Conservation (phyloP, 2,113 vertebrate genomes). For the Rhinichthys klamathensis region DNA sequence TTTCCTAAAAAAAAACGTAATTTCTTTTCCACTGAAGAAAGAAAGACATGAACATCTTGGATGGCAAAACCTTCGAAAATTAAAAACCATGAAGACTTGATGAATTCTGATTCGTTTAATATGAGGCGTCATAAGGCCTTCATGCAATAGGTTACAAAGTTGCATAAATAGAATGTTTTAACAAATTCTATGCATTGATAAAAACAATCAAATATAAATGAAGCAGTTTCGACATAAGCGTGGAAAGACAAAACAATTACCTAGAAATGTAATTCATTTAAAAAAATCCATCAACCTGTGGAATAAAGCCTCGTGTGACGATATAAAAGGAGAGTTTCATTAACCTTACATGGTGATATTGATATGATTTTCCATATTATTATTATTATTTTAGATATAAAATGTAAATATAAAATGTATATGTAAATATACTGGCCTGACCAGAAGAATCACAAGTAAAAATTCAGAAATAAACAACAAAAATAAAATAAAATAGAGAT, state of each 20-base stretch:
- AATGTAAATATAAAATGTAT: conserved; percentile 18
- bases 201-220: background rate
- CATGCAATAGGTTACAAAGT: background rate
- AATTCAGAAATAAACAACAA: background rate
- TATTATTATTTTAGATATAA: background rate
- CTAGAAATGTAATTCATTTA: background rate
- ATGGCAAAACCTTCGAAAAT: background rate
- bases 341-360: background rate
- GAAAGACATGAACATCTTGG: too few species aligned
- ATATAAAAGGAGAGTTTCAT: conserved; percentile 1
- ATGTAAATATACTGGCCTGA: background rate
- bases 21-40: too few species aligned
- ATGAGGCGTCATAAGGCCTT: conserved; percentile 30
- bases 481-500: background rate
- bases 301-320: background rate
- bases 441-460: background rate
- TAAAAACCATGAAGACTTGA: background rate
- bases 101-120: conserved; percentile 41
- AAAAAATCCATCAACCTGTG: background rate
- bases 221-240: background rate
- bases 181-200: background rate
- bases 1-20: too few species aligned
- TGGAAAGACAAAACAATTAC: background rate
- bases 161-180: background rate
- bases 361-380: background rate